Percentiles rank a stretch among this genome's conserved stretches.
These are phyloP conservation scores for Aptenodytes forsteri DNA, from an alignment of 2,113 vertebrate genomes.

Conservation along the genomic window DNA sequence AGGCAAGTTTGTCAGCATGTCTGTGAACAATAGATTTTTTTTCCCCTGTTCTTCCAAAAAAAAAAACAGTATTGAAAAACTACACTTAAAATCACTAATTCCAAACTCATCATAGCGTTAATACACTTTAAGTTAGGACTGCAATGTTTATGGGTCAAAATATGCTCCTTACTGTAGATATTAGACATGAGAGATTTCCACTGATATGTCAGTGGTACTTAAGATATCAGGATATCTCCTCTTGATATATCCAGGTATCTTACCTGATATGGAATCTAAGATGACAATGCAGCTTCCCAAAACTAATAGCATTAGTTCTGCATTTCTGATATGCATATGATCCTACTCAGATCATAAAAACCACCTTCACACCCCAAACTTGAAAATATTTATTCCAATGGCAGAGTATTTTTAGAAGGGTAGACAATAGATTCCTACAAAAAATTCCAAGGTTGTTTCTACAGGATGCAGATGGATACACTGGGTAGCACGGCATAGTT, in stretches of 20 bases:
- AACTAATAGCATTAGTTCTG: neutral
- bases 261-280: neutral
- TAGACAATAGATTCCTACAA: neutral
- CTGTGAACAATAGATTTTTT: accelerated
- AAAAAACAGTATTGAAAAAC: neutral
- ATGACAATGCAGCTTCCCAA: neutral
- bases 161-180: neutral
- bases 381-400: neutral
- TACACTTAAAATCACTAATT: neutral
- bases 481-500: neutral
- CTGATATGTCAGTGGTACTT: neutral
- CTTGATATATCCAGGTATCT: neutral
- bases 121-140: neutral
- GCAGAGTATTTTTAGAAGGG: neutral
- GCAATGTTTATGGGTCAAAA: neutral
- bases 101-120: neutral
- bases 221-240: neutral
- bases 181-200: neutral
- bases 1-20: neutral
- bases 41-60: neutral
- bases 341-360: neutral
- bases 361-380: neutral
- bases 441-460: neutral
- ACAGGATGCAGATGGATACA: neutral
- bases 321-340: neutral